These are phyloP conservation scores for Anomalospiza imberbis DNA, from an alignment of 2,797 vertebrate genomes.

Conservation along the genomic window DNA sequence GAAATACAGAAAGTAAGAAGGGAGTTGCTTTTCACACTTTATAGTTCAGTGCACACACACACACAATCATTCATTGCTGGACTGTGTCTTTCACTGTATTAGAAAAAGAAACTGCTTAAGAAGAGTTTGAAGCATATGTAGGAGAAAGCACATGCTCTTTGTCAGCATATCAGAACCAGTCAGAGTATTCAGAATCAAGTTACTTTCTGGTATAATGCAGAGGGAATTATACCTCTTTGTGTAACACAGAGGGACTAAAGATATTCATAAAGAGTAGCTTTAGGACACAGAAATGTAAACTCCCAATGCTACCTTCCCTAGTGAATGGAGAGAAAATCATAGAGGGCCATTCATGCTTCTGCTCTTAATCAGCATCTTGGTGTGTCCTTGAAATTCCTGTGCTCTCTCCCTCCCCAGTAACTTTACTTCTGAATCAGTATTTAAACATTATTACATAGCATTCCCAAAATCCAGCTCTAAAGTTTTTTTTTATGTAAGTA, in stretches of 20 bases:
- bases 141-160: not conserved
- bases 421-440: not conserved
- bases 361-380: not conserved
- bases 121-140: not conserved
- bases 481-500: not conserved
- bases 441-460: not conserved
- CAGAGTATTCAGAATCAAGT: not conserved
- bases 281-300: not conserved
- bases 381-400: not conserved
- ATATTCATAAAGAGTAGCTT: not conserved
- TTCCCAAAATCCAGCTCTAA: not conserved
- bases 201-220: not conserved
- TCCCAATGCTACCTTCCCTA: not conserved
- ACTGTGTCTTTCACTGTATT: not conserved
- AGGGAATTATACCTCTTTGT: not conserved
- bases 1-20: conserved; percentile 66
- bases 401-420: not conserved
- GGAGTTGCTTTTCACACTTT: not conserved
- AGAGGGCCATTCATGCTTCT: not conserved
- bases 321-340: not conserved
- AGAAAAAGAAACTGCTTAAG: not conserved
- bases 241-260: not conserved
- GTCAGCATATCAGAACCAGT: not conserved
- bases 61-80: not conserved
- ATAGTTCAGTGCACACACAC: not conserved